Base-by-base conservation (phyloP, 2,888 invertebrate genomes). In the Drosophila meridionalis region DNA sequence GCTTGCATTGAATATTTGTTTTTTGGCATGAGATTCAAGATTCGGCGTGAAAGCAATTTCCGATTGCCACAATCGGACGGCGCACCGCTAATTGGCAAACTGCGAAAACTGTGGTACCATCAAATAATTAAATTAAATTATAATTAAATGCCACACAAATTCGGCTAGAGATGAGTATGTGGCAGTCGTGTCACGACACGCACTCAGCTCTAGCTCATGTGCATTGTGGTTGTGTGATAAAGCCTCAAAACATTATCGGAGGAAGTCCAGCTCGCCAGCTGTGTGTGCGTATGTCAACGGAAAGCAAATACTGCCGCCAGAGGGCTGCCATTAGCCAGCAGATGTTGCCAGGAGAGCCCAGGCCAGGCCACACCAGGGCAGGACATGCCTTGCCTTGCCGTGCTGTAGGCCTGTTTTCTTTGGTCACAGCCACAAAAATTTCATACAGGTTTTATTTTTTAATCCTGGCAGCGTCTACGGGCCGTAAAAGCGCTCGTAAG, bases 211-310 rank as follows among this genome's bases (percentile, higher is more conserved):
- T 14, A n/a, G 34, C 28, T 76, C 45, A 58, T 34, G 42, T 57
- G 20, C 43, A 42, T 45, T 38, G 26, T 32, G 48, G 7, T 7
- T 47, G 45, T 45, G 26, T 11, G 45, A 45, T 45, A 26, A 26
- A 43, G 28, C 42, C 12, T 34, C 34, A 11, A 64, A 72, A 71
- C 57, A 43, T 76, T 77, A 85, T 83, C 77, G 68, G 57, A 72
- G 78, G 70, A 86, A 80, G 77, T 83, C 32, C 50, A 50, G 20
- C 67, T 75, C 72, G 78, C 48, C 62, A 68, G 68, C 72, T 73
- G 59, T 68, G 59, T 61, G 38, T 38, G 53, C 20, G 52, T 52
- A 3, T 34, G 50, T 34, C 59, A 53, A 28, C 45, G 48, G 9
- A 43, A 34, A n/a, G 73, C 57, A 53, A 32, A 67, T 48, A 66